phyloP scores from a whole-genome alignment of 2,113 vertebrate species.

The Ahaetulla prasina region DNA sequence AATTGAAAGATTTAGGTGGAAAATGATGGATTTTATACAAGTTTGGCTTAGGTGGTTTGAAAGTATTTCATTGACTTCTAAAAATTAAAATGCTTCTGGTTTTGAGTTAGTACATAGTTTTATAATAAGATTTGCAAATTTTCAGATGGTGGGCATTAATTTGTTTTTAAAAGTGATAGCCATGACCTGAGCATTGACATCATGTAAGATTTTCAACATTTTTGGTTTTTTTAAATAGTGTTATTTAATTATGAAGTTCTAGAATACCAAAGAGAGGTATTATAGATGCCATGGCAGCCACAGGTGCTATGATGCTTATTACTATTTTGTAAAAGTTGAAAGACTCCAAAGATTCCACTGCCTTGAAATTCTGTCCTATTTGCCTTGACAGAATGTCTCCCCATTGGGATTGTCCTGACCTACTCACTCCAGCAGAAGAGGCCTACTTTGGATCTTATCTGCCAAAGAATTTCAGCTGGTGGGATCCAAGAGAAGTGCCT shows the following conservation, averaged over 20 bases:
- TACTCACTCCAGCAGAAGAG: no score
- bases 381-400: no score
- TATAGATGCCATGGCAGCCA: background rate
- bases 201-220: background rate
- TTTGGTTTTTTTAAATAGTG: background rate
- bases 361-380: background rate
- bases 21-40: background rate
- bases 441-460: no score
- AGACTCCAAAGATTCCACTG: background rate
- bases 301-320: background rate
- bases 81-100: background rate
- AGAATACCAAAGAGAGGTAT: no score
- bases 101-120: background rate
- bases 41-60: no score
- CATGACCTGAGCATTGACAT: background rate
- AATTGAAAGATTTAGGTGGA: background rate
- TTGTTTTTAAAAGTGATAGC: background rate
- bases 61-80: background rate
- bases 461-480: no score
- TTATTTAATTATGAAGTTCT: background rate
- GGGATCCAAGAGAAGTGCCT: no score
- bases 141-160: background rate
- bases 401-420: no score
- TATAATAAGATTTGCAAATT: background rate
- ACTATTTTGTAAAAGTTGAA: background rate